Base-by-base conservation (phyloP, 2,113 vertebrate genomes). In the Formicarius rufipectus region DNA sequence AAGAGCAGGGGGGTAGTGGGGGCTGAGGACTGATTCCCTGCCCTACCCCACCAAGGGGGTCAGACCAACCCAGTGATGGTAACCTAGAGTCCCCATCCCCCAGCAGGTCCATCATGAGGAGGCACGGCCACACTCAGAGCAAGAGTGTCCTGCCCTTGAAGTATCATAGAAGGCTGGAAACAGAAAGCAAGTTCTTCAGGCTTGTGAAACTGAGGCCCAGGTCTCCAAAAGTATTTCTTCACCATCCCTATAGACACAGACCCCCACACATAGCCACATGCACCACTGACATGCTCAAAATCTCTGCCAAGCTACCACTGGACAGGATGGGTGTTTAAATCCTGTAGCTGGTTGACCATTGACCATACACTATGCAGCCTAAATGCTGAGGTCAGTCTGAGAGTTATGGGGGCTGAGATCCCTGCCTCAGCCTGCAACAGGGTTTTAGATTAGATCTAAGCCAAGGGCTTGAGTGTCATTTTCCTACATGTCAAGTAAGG, bases 51-150 rank as follows among this genome's bases (percentile, higher is more conserved):
- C 9, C 20, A 66, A 79, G 19, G 17, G 47, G 17, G 12, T 19
- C 8, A 59, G 52, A 87, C 18, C 6, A 2, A 0, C 18, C 4
- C 1, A 2, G 8, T 53, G 64, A 52, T 24, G 30, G 28, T n/a
- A 67, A 55, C 16, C 21, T 58, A 58, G 35, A 42, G 19, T 16
- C 9, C 12, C 24, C 25, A 33, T 59, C 33, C 22, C 8, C 16
- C 40, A 49, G 30, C 16, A 69, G 37, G 14, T 18, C 18, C 16
- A 27, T 20, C 31, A 21, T 0, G 4, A 62, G 16, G 13, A 77
- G 37, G 5, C 0, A 0, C 6, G 22, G 49, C 28, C 9, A 33
- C 20, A 42, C 23, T 16, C 39, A 71, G 44, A 35, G 30, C 55
- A 75, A 72, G 25, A 62, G 13, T 25, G 6, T 59, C n/a, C 30